Evolutionary conservation across 1,140 invertebrate species (phyloP).

Genomic region (Scaptomyza pallida): DNA sequence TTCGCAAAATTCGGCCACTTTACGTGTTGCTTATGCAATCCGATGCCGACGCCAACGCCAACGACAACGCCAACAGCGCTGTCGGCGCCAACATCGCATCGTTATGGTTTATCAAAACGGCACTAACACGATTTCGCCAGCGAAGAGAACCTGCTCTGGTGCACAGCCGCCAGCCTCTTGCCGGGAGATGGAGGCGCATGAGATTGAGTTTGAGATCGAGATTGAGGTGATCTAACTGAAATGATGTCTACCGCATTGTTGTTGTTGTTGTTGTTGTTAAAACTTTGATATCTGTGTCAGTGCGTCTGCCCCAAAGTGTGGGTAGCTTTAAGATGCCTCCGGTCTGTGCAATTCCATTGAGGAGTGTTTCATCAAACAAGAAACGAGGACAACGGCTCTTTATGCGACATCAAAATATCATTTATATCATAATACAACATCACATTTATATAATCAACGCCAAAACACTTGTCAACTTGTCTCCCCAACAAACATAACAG

Average conservation of each 20-base stretch:
- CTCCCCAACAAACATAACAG: slow-evolving; percentile 15
- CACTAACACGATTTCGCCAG: slow-evolving; percentile 42
- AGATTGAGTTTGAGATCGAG: slow-evolving; percentile 20
- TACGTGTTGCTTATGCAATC: slow-evolving; percentile 64
- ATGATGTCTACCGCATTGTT: not conserved
- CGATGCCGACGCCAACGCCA: slow-evolving; percentile 29
- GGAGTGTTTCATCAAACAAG: slow-evolving; percentile 35
- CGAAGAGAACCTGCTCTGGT: slow-evolving; percentile 37
- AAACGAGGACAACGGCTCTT: slow-evolving; percentile 52
- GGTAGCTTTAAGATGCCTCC: not conserved
- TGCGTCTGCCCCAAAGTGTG: slow-evolving; percentile 40
- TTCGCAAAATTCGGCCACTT: slow-evolving; percentile 78
- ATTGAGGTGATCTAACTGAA: slow-evolving; percentile 1
- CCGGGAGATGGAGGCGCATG: slow-evolving; percentile 1
- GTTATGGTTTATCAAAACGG: slow-evolving; percentile 74
- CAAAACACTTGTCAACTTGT: slow-evolving; percentile 40
- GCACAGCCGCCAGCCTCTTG: slow-evolving; percentile 1
- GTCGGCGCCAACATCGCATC: slow-evolving; percentile 25
- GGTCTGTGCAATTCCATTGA: slow-evolving; percentile 58
- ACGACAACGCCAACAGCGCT: slow-evolving; percentile 25
- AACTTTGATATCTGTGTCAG: slow-evolving; percentile 55
- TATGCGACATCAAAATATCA: not conserved
- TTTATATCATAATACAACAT: slow-evolving; percentile 18
- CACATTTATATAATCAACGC: slow-evolving; percentile 56
- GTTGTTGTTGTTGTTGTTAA: slow-evolving; percentile 11